Percentiles rank a stretch among this genome's conserved stretches.
Evolutionary conservation across 1,140 invertebrate species (phyloP).

Genomic region (Musca domestica): DNA sequence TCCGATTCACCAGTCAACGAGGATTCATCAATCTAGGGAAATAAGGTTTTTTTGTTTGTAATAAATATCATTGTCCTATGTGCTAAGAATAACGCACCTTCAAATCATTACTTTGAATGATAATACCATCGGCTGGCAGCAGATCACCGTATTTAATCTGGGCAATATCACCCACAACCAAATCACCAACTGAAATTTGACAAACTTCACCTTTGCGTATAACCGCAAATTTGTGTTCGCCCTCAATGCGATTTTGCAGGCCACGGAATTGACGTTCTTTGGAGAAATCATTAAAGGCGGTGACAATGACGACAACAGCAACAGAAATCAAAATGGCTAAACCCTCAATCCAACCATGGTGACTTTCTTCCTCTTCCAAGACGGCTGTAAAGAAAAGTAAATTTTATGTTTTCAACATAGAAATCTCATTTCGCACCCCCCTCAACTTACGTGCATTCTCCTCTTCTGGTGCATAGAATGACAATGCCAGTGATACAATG

Average conservation of each 20-base stretch:
- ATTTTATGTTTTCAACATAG: not conserved
- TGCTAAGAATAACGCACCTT: slow-evolving; percentile 73
- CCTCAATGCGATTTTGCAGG: slow-evolving; percentile 96
- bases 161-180: slow-evolving; percentile 98
- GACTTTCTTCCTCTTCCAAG: slow-evolving; percentile 78
- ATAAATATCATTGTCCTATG: too few species aligned
- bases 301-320: slow-evolving; percentile 96
- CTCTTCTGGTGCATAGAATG: slow-evolving; percentile 81
- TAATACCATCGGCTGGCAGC: slow-evolving; percentile 94
- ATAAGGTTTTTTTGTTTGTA: not conserved
- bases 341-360: slow-evolving; percentile 98
- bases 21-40: slow-evolving; percentile 82
- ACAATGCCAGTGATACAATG: slow-evolving; percentile 88
- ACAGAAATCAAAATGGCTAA: slow-evolving; percentile 97
- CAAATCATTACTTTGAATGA: slow-evolving; percentile 98
- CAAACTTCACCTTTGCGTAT: slow-evolving; percentile 88
- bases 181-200: slow-evolving; percentile 94
- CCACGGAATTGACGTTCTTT: slow-evolving; percentile 98
- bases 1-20: slow-evolving; percentile 99
- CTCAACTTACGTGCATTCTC: slow-evolving; percentile 58
- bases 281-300: slow-evolving; percentile 98
- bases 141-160: slow-evolving; percentile 97
- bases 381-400: slow-evolving; percentile 52
- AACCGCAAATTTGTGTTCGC: slow-evolving; percentile 97
- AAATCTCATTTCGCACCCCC: too few species aligned